Percentiles rank a stretch among this genome's conserved stretches.
These are phyloP conservation scores for Cyclura pinguis DNA, from an alignment of 2,797 vertebrate species.

Conservation along the genomic window DNA sequence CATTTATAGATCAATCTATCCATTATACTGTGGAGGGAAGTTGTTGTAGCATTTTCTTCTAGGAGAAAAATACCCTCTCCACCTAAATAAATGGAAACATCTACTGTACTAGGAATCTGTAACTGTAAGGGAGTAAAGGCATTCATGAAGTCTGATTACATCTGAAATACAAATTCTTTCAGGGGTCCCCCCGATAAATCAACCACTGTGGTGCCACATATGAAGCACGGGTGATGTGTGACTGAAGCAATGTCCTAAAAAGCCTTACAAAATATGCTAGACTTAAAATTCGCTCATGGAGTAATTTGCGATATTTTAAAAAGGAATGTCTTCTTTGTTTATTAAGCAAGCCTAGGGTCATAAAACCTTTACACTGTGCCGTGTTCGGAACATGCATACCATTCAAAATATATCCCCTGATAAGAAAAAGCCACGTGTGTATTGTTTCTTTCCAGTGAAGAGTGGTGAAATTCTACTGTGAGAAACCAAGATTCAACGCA, in stretches of 20 bases:
- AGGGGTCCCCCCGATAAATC: conserved; percentile 65
- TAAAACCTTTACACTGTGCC: conserved; percentile 67
- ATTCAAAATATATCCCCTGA: conserved; percentile 67
- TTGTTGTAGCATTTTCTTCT: conserved; percentile 76
- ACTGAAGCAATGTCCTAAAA: conserved; percentile 67
- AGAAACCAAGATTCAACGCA: conserved; percentile 75
- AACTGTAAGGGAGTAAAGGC: conserved; percentile 71
- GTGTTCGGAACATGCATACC: neutral
- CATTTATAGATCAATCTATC: conserved; percentile 79
- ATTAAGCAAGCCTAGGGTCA: conserved; percentile 28
- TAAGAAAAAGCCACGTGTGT: conserved; percentile 35
- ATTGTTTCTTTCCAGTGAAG: conserved; percentile 71
- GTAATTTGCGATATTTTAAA: conserved; percentile 59
- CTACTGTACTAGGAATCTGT: conserved; percentile 73
- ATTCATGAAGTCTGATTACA: conserved; percentile 73
- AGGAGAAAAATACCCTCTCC: conserved; percentile 65
- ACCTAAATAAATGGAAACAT: conserved; percentile 78
- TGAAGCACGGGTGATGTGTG: conserved; percentile 52
- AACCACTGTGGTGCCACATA: conserved; percentile 59
- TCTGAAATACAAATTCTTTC: conserved; percentile 66
- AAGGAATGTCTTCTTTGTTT: conserved; percentile 69
- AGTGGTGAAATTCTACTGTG: conserved; percentile 86
- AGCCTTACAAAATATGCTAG: conserved; percentile 65
- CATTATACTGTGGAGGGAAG: conserved; percentile 76
- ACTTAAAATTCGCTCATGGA: conserved; percentile 67